Base-by-base conservation (phyloP, 2,888 invertebrate species). In the Trachelus tabidus region DNA sequence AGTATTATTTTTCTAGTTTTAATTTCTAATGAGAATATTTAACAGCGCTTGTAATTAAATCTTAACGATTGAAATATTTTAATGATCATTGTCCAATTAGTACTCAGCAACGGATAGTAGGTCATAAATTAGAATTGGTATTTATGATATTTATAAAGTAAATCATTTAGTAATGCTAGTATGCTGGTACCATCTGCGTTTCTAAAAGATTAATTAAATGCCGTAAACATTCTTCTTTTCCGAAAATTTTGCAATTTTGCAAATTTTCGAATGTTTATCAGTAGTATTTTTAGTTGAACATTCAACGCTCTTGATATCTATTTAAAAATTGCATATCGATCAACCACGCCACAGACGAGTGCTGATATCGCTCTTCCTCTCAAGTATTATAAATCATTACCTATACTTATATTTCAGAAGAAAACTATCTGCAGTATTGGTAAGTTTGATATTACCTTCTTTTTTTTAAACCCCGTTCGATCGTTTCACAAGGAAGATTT, bases 331-430 rank as follows among this genome's bases (percentile, higher is more conserved):
- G 23, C 40, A 56, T 56, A 56, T 56, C 40, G 40, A 81, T 84
- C 84, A 84, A 83, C 86, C 85, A 87, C 89, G 88, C 83, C 83
- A 79, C 81, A 84, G 81, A 85, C 81, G 81, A 86, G 85, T 88
- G 87, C 88, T 89, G 90, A 89, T 89, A 84, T 86, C 85, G 84
- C 85, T 83, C 84, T 84, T 81, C 84, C 83, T 85, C 81, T 81
- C 80, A 86, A 84, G 75, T 85, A 82, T 84, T 86, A 84, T 87
- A 87, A 89, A 89, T 83, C 85, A 83, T 82, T 84, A 83, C 82
- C 80, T 86, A 85, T 86, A 87, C 83, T 89, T 90, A 82, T 84
- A 87, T 90, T 90, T 90, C 90, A 90, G 90, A 90, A 88, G 85
- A 85, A 86, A 88, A 86, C 83, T 87, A 80, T 87, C 84, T 82